These are phyloP conservation scores for Tragelaphus strepsiceros DNA, from an alignment of 2,113 vertebrate species.

Conservation along the genomic window DNA sequence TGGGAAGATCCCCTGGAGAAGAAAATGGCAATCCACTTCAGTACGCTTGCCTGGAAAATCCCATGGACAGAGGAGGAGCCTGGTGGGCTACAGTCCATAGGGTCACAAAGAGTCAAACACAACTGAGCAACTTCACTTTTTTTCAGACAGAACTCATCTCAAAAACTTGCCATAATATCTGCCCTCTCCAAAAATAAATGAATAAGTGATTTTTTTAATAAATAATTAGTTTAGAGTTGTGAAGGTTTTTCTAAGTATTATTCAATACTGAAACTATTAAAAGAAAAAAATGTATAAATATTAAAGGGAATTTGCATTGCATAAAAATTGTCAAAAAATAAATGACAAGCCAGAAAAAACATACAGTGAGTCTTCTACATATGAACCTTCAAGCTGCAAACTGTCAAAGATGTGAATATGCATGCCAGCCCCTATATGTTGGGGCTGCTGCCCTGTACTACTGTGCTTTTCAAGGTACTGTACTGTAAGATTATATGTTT, in stretches of 20 bases:
- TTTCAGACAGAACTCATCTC: neutral
- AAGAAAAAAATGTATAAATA: neutral
- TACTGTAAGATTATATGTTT: neutral
- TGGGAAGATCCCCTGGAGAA: neutral
- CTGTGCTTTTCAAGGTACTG: neutral
- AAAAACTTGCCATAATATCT: neutral
- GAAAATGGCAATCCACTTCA: neutral
- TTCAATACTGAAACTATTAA: neutral
- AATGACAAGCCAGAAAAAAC: neutral
- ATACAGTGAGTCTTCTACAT: neutral
- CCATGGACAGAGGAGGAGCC: neutral
- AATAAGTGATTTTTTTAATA: neutral
- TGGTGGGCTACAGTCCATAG: neutral
- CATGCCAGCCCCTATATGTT: neutral
- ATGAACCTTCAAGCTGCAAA: neutral
- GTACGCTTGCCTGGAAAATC: neutral
- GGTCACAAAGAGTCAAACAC: accelerated
- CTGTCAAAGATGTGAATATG: neutral
- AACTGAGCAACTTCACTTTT: neutral
- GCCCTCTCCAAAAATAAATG: neutral
- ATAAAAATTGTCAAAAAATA: neutral
- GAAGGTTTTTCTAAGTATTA: neutral
- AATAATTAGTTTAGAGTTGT: neutral
- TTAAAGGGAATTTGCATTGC: neutral
- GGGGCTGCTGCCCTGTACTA: neutral